Conservation (phyloP, 2,113 vertebrate genomes). For the Petrocephalus zakoni region DNA sequence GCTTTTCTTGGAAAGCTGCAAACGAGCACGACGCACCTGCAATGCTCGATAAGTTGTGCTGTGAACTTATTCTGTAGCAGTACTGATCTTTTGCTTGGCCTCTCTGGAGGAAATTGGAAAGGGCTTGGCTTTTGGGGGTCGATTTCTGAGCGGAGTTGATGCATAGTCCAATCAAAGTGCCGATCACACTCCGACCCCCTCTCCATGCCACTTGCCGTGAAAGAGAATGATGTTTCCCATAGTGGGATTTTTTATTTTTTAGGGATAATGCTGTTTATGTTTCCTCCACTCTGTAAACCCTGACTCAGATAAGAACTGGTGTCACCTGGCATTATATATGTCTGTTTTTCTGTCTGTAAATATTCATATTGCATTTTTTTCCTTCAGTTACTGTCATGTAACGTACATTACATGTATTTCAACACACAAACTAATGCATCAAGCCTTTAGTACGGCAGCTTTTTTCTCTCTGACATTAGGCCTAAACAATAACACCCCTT, state of each 20-base stretch:
- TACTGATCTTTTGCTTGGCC: background rate
- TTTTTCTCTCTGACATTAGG: background rate
- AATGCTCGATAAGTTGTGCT: slow-evolving; percentile 1
- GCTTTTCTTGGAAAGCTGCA: background rate
- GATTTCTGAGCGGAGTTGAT: background rate
- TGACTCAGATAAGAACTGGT: background rate
- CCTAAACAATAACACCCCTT: background rate
- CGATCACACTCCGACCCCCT: background rate
- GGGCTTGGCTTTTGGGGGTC: slow-evolving; percentile 4
- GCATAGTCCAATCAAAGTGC: background rate
- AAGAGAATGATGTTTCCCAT: background rate
- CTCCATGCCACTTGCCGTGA: background rate
- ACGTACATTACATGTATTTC: background rate
- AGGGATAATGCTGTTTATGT: background rate
- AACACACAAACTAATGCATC: background rate
- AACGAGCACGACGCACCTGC: background rate
- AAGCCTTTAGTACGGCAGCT: background rate
- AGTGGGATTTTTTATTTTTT: background rate
- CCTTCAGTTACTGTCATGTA: too few relatives aligned
- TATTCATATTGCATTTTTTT: background rate
- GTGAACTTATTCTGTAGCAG: slow-evolving; percentile 11
- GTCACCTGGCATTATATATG: background rate
- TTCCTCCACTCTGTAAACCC: background rate
- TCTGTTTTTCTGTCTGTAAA: background rate
- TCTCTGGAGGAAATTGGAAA: slow-evolving; percentile 21